Base-by-base conservation (phyloP, 2,113 vertebrate genomes). In the Casuarius casuarius region DNA sequence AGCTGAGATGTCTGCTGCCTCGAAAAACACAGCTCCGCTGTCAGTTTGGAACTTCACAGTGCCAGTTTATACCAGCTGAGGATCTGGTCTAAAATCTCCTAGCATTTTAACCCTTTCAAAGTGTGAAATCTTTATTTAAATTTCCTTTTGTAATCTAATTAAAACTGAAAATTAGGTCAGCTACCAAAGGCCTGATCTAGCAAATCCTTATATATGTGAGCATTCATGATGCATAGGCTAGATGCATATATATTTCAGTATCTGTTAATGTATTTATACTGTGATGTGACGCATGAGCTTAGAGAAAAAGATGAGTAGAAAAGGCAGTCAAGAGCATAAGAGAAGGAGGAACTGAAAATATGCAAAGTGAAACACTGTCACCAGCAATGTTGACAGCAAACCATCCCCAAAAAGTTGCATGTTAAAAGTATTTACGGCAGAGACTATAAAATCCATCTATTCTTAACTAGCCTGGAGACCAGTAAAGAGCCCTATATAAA, bases 181-280 rank as follows among this genome's bases (percentile, higher is more conserved):
- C 62, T 90, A 91, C 44, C 49, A 87, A 89, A 90, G 35, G 10
- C 54, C 91, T 73, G n/a, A 96, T 70, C 67, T 70, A 91, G 84
- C 58, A 92, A 92, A 95, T 87, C 91, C 75, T 85, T 83, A 95
- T 72, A 54, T 90, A 82, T 46, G 65, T 26, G 61, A 89, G 31
- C 66, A 51, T 66, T 76, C 78, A n/a, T 74, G 84, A 87, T 40
- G 70, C 52, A 48, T 0, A 90, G 78, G 58, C 66, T 76, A 90
- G 74, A 76, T 58, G 62, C 77, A 95, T 96, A 91, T 74, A 90
- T 95, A 96, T 97, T 97, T 96, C 91, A 96, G 75, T 44, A 77
- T 79, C 90, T 95, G 29, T 79, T 95, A 90, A 94, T 92, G 94
- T 87, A 95, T 97, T 95, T 91, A 94, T 96, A 75, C 82, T 90